Percentiles rank a stretch among this genome's conserved stretches.
phyloP scores from a whole-genome alignment of 2,797 vertebrate genomes.

The Coccyzus lansbergi region DNA sequence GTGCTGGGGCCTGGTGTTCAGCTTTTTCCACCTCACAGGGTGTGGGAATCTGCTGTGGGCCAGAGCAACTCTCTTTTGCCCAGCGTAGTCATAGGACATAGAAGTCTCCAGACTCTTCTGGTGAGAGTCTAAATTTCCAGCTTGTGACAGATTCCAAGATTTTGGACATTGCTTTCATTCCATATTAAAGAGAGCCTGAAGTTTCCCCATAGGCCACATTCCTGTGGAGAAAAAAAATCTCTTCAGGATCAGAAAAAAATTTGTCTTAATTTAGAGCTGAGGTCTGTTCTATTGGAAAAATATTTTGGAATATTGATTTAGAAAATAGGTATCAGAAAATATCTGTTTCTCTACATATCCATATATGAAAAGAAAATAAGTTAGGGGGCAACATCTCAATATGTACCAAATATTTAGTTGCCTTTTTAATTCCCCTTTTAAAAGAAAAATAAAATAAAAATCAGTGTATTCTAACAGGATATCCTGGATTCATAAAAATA shows the following conservation, averaged over 20 bases:
- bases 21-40: background rate
- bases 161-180: background rate
- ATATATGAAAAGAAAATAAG: background rate
- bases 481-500: background rate
- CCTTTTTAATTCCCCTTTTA: background rate
- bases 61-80: background rate
- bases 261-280: background rate
- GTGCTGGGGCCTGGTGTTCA: background rate
- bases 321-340: background rate
- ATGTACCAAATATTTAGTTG: background rate
- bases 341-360: background rate
- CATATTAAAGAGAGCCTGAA: background rate
- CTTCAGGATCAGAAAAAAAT: background rate
- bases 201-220: background rate
- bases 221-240: background rate
- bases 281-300: background rate
- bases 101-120: background rate
- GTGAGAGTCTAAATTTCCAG: background rate
- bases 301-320: background rate
- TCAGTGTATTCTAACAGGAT: background rate
- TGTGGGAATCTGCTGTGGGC: background rate
- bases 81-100: background rate
- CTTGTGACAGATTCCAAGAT: background rate
- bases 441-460: background rate
- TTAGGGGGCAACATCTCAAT: background rate